Conservation (phyloP, 2,888 invertebrate genomes). For the Ichneumoninae sp. region DNA sequence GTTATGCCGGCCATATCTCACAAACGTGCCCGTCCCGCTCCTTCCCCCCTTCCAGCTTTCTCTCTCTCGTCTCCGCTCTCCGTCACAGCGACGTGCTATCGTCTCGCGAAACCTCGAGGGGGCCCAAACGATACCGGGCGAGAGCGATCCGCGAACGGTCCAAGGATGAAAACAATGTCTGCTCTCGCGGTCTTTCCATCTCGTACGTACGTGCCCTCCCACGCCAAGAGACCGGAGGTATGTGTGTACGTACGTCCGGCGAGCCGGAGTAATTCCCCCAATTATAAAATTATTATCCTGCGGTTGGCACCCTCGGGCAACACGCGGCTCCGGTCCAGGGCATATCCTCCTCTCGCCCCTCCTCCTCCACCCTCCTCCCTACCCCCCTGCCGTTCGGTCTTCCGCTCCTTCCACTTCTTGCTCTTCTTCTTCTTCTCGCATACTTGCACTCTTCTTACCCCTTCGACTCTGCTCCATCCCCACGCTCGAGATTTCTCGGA, state of each 20-base stretch:
- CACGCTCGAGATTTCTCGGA: constrained; percentile 29
- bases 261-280: constrained; percentile 83
- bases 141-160: constrained; percentile 55
- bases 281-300: constrained; percentile 84
- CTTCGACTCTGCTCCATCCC: constrained; percentile 6
- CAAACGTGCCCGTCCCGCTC: constrained; percentile 76
- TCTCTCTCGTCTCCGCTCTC: constrained; percentile 20
- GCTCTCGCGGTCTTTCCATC: constrained; percentile 45
- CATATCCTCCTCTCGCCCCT: constrained; percentile 46
- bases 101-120: constrained; percentile 57
- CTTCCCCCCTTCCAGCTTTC: constrained; percentile 6
- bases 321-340: constrained; percentile 77
- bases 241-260: constrained; percentile 75
- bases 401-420: constrained; percentile 40
- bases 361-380: not conserved
- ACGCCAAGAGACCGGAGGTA: constrained; percentile 75
- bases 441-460: constrained; percentile 51
- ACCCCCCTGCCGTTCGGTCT: constrained; percentile 65
- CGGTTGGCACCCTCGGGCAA: constrained; percentile 83
- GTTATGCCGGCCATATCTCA: constrained; percentile 83
- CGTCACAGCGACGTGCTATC: not conserved
- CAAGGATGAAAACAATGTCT: constrained; percentile 81
- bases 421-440: constrained; percentile 66
- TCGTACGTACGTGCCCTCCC: constrained; percentile 77
- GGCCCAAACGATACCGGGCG: constrained; percentile 56